phyloP scores from a whole-genome alignment of 2,797 vertebrate species.

The Salarias fasciatus region DNA sequence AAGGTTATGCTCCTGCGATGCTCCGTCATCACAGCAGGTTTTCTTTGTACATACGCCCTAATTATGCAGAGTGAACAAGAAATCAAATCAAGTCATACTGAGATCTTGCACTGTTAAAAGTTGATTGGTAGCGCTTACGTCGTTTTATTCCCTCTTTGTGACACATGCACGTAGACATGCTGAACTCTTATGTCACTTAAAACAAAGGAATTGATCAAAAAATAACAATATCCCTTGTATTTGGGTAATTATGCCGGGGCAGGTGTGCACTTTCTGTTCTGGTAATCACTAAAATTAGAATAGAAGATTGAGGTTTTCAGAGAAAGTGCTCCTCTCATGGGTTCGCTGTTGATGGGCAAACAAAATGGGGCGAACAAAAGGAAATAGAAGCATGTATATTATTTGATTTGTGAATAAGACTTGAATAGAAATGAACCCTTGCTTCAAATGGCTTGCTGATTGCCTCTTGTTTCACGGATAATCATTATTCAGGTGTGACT shows the following conservation, averaged over 20 bases:
- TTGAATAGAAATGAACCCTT: slow-evolving; percentile 30
- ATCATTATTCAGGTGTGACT: neutral
- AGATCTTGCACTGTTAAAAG: slow-evolving; percentile 7
- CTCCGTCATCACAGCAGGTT: slow-evolving; percentile 28
- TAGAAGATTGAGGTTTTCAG: slow-evolving; percentile 8
- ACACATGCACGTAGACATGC: no score
- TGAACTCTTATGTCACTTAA: slow-evolving; percentile 20
- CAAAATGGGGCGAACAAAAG: slow-evolving; percentile 3
- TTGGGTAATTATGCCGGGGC: slow-evolving; percentile 36
- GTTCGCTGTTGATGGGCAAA: slow-evolving; percentile 15
- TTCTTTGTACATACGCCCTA: slow-evolving; percentile 15
- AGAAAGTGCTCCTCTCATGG: slow-evolving; percentile 9
- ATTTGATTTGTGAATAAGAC: slow-evolving; percentile 29
- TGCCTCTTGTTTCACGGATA: slow-evolving; percentile 44
- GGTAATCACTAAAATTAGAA: slow-evolving; percentile 43
- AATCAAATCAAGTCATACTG: slow-evolving; percentile 16
- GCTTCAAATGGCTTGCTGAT: slow-evolving; percentile 48
- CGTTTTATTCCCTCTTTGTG: neutral
- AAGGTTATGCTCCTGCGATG: slow-evolving; percentile 4
- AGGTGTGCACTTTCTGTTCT: slow-evolving; percentile 18
- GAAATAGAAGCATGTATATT: slow-evolving; percentile 21
- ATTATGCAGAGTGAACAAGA: slow-evolving; percentile 35
- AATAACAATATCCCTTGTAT: slow-evolving; percentile 14
- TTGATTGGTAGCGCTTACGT: slow-evolving; percentile 17
- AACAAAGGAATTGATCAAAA: slow-evolving; percentile 48